Conservation (phyloP, 1,140 invertebrate genomes). For the Drosophila sp. region DNA sequence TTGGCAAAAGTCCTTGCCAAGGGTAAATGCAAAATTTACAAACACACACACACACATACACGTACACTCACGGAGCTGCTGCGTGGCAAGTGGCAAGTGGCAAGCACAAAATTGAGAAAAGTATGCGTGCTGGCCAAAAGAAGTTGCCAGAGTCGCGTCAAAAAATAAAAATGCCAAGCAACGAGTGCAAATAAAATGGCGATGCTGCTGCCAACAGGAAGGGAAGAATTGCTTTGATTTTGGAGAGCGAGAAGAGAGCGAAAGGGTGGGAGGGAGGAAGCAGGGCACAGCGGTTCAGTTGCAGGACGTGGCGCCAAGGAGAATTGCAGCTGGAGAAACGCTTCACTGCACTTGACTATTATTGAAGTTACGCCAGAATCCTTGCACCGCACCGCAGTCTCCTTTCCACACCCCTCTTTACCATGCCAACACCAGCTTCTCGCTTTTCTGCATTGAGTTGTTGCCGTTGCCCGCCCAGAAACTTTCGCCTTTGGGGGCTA, state of each 20-base stretch:
- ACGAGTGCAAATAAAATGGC: constrained; percentile 72
- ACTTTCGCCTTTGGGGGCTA: constrained; percentile 71
- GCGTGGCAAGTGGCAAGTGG: constrained; percentile 55
- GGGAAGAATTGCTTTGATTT: constrained; percentile 30
- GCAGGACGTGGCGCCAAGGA: constrained; percentile 21
- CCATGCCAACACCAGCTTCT: background rate
- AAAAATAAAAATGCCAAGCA: constrained; percentile 67
- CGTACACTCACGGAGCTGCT: background rate
- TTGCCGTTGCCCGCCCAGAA: constrained; percentile 56
- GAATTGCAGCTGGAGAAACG: constrained; percentile 70
- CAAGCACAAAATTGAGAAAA: constrained; percentile 48
- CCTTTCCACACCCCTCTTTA: no score
- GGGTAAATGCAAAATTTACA: constrained; percentile 78
- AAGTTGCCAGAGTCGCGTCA: constrained; percentile 64
- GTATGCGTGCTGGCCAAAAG: constrained; percentile 70
- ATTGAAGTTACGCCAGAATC: constrained; percentile 71
- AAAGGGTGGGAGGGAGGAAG: constrained; percentile 22
- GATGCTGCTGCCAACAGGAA: constrained; percentile 32
- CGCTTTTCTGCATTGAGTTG: constrained; percentile 43
- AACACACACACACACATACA: constrained; percentile 29
- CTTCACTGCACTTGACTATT: constrained; percentile 82
- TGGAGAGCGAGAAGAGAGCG: constrained; percentile 1
- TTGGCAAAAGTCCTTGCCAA: constrained; percentile 80
- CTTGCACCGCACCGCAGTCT: constrained; percentile 4
- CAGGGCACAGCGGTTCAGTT: background rate